Evolutionary conservation across 2,888 invertebrate species (phyloP).

Genomic region (Hylaea fasciaria): DNA sequence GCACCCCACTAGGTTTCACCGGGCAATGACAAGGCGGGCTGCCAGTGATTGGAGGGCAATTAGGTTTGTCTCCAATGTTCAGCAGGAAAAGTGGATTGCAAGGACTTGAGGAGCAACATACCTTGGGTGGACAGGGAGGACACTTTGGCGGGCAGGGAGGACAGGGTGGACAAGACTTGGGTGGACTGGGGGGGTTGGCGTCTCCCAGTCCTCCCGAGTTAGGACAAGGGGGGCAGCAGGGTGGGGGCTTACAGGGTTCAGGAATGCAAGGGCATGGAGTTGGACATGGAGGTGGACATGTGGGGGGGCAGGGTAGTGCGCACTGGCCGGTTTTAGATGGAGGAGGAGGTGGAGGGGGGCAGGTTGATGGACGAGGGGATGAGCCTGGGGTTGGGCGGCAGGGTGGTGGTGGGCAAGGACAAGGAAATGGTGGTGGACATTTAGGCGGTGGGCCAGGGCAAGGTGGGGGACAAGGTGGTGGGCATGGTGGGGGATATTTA

Average conservation of each 20-base stretch:
- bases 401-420: not conserved
- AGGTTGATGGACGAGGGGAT: not conserved
- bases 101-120: not conserved
- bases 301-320: not conserved
- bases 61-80: not conserved
- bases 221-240: not conserved
- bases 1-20: too few relatives aligned
- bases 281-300: not conserved
- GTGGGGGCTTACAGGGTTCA: conserved; percentile 9
- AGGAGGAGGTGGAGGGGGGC: not conserved
- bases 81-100: not conserved
- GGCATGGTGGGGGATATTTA: conserved; percentile 3
- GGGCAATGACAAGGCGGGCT: too few relatives aligned
- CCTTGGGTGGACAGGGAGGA: not conserved
- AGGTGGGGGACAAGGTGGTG: not conserved
- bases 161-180: not conserved
- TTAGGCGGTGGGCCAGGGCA: conserved; percentile 8
- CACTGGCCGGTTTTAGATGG: too few relatives aligned
- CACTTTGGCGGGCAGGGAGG: conserved; percentile 3
- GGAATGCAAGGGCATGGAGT: not conserved
- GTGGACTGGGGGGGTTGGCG: not conserved
- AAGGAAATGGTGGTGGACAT: too few relatives aligned
- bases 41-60: not conserved
- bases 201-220: not conserved
- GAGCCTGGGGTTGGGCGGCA: not conserved